These are phyloP conservation scores for Eptatretus burgeri DNA, from an alignment of 2,113 vertebrate species.

Conservation along the genomic window DNA sequence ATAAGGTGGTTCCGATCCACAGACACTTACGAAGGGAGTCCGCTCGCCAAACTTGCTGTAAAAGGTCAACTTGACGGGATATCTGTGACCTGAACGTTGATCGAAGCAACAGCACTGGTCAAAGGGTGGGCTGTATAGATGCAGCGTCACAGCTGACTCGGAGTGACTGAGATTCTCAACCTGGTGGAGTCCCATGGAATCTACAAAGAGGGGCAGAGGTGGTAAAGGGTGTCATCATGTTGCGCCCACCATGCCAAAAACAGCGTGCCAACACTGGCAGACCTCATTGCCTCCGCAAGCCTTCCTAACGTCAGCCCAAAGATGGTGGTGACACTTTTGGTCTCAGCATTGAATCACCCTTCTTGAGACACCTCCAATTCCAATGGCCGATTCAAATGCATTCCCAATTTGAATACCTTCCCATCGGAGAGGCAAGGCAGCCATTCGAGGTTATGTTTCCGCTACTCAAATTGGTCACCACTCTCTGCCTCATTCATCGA, in stretches of 20 bases:
- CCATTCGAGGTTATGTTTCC: too few relatives aligned
- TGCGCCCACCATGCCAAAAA: not conserved
- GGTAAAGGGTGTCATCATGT: not conserved
- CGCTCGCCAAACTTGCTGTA: slow-evolving; percentile 56
- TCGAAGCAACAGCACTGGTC: slow-evolving; percentile 56
- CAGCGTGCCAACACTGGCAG: not conserved
- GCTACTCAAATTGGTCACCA: too few relatives aligned
- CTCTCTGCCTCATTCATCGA: too few relatives aligned
- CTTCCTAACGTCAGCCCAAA: not conserved
- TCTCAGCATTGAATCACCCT: not conserved
- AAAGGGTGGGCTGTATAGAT: slow-evolving; percentile 78
- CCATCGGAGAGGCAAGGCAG: too few relatives aligned
- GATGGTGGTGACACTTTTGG: not conserved
- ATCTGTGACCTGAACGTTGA: slow-evolving; percentile 69
- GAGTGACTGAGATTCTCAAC: slow-evolving; percentile 89
- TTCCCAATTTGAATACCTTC: too few relatives aligned
- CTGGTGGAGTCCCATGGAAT: slow-evolving; percentile 66
- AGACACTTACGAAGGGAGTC: slow-evolving; percentile 37
- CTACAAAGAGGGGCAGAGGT: slow-evolving; percentile 20
- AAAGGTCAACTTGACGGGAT: slow-evolving; percentile 68
- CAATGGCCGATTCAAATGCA: not conserved
- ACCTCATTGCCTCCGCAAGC: not conserved
- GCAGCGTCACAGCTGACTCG: slow-evolving; percentile 49
- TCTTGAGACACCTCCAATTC: not conserved
- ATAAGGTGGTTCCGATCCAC: not conserved